Evolutionary conservation across 2,113 vertebrate genomes (phyloP), one percentile per base, ranked within the genome.

Genomic region (Zosterops hypoxanthus): DNA sequence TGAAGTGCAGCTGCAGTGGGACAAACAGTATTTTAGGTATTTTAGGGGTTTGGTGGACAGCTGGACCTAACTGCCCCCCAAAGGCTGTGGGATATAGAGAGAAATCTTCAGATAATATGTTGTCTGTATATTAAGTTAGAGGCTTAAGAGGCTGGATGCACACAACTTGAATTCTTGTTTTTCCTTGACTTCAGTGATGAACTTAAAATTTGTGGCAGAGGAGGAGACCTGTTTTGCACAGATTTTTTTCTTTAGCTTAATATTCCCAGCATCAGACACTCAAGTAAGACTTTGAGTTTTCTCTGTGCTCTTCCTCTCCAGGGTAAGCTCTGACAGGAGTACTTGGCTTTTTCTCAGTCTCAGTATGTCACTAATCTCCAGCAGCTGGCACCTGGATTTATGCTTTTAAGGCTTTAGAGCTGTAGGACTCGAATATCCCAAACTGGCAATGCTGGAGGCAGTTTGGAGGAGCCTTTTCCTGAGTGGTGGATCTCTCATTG

Each of bases 361-460:
- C 13, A 20, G 0, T 53, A 2, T 19, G 21, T 80, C 44, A 3
- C 41, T 73, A 18, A 28, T 65, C 44, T 75, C 16, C 44, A 65
- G 50, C 29, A 85, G 10, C 31, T 50, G 46, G 57, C 28, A 8
- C 16, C 19, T 93, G 52, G 52, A 29, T 82, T 91, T 66, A 10
- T 52, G 20, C 14, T 71, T 52, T 18, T 31, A 42, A 61, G n/a
- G 39, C 9, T 44, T 91, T 7, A 5, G 34, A 71, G 36, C 28
- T 41, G 29, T 2, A 57, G 25, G 41, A 34, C 12, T 3, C 0
- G 0, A 50, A 50, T 78, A 53, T 66, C 42, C 46, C 21, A 28
- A 68, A 21, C 9, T 80, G 57, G 6, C 28, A 22, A 12, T 69
- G 4, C 9, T 44, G 57, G 47, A 63, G 18, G 19, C 14, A 59